Evolutionary conservation across 1,140 invertebrate genomes (phyloP).

Genomic region (Pseudomyrmex pallidus): DNA sequence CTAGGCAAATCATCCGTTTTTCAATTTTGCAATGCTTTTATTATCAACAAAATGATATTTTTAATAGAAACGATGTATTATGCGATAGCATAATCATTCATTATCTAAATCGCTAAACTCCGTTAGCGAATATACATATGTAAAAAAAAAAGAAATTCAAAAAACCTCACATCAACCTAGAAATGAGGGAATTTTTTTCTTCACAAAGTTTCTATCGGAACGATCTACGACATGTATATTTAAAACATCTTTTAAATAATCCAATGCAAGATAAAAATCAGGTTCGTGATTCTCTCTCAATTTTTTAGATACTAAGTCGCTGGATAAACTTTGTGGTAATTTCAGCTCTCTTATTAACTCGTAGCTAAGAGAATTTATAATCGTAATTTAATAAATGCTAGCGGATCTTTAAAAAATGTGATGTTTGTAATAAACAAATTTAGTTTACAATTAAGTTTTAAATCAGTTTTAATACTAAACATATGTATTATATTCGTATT

Average conservation of each 20-base stretch:
- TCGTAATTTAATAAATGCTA: background rate
- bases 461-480: too few relatives aligned
- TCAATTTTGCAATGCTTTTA: background rate
- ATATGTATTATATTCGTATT: too few relatives aligned
- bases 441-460: too few relatives aligned
- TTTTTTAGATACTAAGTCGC: background rate
- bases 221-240: background rate
- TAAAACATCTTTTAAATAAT: background rate
- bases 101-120: background rate
- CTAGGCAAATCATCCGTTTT: background rate
- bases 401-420: background rate
- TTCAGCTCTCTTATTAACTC: constrained; percentile 15
- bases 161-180: background rate
- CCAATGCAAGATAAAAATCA: background rate
- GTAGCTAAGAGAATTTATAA: constrained; percentile 1
- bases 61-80: background rate
- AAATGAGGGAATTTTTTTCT: background rate
- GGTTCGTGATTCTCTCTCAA: background rate
- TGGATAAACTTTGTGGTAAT: background rate
- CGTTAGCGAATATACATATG: constrained; percentile 19
- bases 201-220: background rate
- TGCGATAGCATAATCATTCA: background rate
- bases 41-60: background rate
- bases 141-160: constrained; percentile 11
- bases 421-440: background rate